These are phyloP conservation scores for Polyommatus icarus DNA, from an alignment of 2,888 invertebrate species.

Conservation along the genomic window DNA sequence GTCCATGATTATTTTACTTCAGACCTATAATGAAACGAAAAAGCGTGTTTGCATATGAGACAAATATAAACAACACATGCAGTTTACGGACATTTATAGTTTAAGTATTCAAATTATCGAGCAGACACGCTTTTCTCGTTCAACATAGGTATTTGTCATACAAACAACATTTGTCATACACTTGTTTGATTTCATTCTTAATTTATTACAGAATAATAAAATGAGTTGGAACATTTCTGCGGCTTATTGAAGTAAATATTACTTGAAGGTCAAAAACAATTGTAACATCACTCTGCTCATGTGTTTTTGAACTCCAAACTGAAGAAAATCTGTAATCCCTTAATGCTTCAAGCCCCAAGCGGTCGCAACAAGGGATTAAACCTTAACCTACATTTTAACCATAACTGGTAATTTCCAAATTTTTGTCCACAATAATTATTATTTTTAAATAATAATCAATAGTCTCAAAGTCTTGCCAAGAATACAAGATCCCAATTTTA, in stretches of 20 bases:
- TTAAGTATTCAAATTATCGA: slow-evolving; percentile 40
- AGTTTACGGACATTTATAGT: slow-evolving; percentile 40
- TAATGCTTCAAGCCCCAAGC: too few relatives aligned
- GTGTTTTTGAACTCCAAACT: neutral
- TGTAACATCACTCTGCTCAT: neutral
- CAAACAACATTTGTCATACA: too few relatives aligned
- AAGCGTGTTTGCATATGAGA: slow-evolving; percentile 68
- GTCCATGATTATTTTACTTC: slow-evolving; percentile 60
- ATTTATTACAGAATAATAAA: neutral
- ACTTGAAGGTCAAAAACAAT: too few relatives aligned
- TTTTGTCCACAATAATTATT: neutral
- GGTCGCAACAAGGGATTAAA: too few relatives aligned
- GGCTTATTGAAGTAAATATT: too few relatives aligned
- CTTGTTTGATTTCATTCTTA: neutral
- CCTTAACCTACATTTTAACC: too few relatives aligned
- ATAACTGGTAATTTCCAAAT: neutral
- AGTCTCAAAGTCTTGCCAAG: neutral
- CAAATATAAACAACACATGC: slow-evolving; percentile 41
- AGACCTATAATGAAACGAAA: slow-evolving; percentile 76
- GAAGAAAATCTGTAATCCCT: neutral
- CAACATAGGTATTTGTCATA: slow-evolving; percentile 33
- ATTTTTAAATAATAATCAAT: neutral
- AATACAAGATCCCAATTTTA: neutral
- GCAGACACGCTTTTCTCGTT: slow-evolving; percentile 70
- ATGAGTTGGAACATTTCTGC: too few relatives aligned